Percentiles rank a stretch among this genome's conserved stretches.
Evolutionary conservation across 1,140 invertebrate species (phyloP).

Genomic region (Drosophila teissieri): DNA sequence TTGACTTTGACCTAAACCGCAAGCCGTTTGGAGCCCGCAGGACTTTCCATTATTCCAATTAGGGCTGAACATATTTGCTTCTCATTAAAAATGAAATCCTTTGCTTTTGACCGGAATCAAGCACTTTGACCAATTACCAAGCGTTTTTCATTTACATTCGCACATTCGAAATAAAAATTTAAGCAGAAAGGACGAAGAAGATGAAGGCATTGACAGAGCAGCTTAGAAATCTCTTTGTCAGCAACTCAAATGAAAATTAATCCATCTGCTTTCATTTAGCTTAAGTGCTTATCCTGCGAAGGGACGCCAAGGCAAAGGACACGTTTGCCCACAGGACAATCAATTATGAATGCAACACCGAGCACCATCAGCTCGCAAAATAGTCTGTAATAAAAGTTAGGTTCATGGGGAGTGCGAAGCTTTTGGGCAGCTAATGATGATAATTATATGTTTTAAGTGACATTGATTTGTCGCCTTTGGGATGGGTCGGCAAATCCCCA

Average conservation of each 20-base stretch:
- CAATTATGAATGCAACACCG: conserved; percentile 68
- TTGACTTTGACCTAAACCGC: conserved; percentile 44
- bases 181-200: conserved; percentile 13
- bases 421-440: conserved; percentile 36
- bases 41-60: conserved; percentile 43
- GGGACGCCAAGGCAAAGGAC: conserved; percentile 25
- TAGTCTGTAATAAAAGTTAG: conserved; percentile 32
- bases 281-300: conserved; percentile 43
- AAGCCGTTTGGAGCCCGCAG: conserved; percentile 21
- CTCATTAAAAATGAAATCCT: conserved; percentile 32
- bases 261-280: conserved; percentile 56
- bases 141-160: conserved; percentile 24
- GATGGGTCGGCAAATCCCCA: conserved; percentile 5
- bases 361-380: conserved; percentile 20
- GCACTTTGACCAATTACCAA: conserved; percentile 42
- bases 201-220: conserved; percentile 25
- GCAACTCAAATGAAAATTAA: conserved; percentile 60
- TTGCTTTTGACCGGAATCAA: conserved; percentile 6
- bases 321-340: conserved; percentile 67
- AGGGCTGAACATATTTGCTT: conserved; percentile 38
- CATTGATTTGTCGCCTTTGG: conserved; percentile 50
- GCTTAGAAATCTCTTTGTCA: conserved; percentile 35
- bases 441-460: conserved; percentile 55
- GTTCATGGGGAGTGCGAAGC: background rate
- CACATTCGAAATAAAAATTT: conserved; percentile 45